Evolutionary conservation across 2,888 invertebrate genomes (phyloP), one percentile per base, ranked within the genome.

Genomic region (Macrosoma leucophasiata): DNA sequence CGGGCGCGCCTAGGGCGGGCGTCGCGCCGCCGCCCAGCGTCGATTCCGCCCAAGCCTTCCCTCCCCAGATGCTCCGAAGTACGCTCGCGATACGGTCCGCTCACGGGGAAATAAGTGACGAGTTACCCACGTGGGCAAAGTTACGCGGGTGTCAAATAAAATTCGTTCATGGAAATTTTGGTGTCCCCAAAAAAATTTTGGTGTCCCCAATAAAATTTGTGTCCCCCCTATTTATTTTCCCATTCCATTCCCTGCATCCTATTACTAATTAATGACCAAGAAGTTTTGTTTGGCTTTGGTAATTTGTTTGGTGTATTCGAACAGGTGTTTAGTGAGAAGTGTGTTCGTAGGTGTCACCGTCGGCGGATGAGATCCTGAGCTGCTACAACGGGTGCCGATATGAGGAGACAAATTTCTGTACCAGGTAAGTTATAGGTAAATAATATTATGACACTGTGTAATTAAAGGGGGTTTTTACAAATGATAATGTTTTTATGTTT

Each of bases 1-100:
- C 73, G 82, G 66, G 86, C 86, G 65, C 86, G 87, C 62, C 77
- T 77, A 62, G 85, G 86, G 66, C 86, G 82, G 73, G 66, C 64
- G 67, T 58, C 69, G 86, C 64, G 77, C 75, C 76, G 85, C 85
- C 76, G 73, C 61, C 46, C 84, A 79, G 39, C 68, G 62, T 45
- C 60, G 48, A 55, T 36, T 51, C 67, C 62, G 67, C 69, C 69
- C 63, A 55, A 69, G 57, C 69, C 61, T 65, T 62, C 69, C 76
- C 75, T 74, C 75, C 76, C 77, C 79, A 81, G 81, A 81, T 71
- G 70, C 76, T 55, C 54, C 63, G 53, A 56, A 66, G 72, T 59
- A 65, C 71, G 76, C 75, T 63, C 59, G 51, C 72, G 70, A 67
- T 46, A 62, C 82, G 78, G 82, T 75, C 64, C 68, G 69, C 58